A percentile compares a stretch with the other conserved stretches of the same genome.
Evolutionary conservation across 2,888 invertebrate species (phyloP).

Genomic region (Ashinkailepas kermadecensis): DNA sequence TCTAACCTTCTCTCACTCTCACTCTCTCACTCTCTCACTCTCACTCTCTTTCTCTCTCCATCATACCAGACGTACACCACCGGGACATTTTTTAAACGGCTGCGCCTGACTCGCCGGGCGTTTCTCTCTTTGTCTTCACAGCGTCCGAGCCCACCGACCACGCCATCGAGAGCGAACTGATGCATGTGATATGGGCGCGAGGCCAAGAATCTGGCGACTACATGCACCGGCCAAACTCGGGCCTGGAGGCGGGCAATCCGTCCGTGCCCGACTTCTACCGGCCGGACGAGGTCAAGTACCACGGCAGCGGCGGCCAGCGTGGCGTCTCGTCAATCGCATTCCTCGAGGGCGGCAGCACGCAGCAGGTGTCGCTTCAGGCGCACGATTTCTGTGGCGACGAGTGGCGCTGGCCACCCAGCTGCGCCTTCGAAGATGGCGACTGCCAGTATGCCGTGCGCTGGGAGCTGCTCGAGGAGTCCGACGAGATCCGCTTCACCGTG

Average conservation of each 20-base stretch:
- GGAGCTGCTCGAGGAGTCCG: conserved; percentile 61
- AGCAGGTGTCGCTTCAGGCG: background rate
- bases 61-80: too few relatives aligned
- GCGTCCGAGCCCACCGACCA: conserved; percentile 77
- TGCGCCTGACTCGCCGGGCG: too few relatives aligned
- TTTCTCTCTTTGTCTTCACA: conserved; percentile 38
- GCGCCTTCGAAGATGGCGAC: conserved; percentile 54
- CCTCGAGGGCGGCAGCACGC: background rate
- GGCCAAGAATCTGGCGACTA: conserved; percentile 75
- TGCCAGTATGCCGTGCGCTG: conserved; percentile 76
- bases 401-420: conserved; percentile 66
- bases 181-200: conserved; percentile 92
- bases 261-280: conserved; percentile 72
- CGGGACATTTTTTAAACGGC: too few relatives aligned
- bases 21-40: too few relatives aligned
- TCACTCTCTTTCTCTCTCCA: too few relatives aligned
- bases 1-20: too few relatives aligned
- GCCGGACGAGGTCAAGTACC: conserved; percentile 85
- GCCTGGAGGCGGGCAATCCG: conserved; percentile 55
- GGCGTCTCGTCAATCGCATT: conserved; percentile 70
- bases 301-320: conserved; percentile 75
- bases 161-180: conserved; percentile 64
- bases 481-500: conserved; percentile 71
- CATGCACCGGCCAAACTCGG: conserved; percentile 65
- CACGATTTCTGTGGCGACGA: conserved; percentile 60